Conservation (phyloP, 2,888 invertebrate species). For the Amphipoea oculea region DNA sequence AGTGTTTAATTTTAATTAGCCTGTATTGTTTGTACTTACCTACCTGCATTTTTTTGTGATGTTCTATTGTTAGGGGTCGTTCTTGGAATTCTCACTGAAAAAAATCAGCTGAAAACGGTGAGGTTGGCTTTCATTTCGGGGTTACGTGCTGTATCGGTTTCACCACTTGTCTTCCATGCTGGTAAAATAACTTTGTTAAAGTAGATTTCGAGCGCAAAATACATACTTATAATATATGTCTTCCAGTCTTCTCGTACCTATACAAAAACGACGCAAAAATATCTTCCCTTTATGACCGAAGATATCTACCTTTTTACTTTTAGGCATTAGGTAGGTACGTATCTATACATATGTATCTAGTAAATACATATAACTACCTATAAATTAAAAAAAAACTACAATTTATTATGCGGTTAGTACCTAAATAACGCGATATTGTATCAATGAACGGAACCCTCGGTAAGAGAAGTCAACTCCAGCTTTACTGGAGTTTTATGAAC, state of each 20-base stretch:
- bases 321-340: too few relatives aligned
- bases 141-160: background rate
- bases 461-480: background rate
- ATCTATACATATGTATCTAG: too few relatives aligned
- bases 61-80: background rate
- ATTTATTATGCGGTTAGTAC: too few relatives aligned
- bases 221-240: too few relatives aligned
- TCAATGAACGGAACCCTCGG: too few relatives aligned
- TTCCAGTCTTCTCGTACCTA: too few relatives aligned
- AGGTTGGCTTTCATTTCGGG: background rate
- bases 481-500: background rate
- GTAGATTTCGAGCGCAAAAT: background rate
- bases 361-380: too few relatives aligned
- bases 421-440: too few relatives aligned
- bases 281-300: too few relatives aligned
- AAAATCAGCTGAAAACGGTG: background rate
- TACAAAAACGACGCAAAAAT: too few relatives aligned
- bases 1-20: background rate
- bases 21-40: background rate
- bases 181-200: background rate
- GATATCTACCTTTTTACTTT: too few relatives aligned
- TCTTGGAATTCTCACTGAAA: background rate
- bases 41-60: background rate
- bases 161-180: background rate
- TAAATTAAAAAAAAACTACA: too few relatives aligned